Evolutionary conservation across 1,140 invertebrate species (phyloP).

Genomic region (Drosophila dunni): DNA sequence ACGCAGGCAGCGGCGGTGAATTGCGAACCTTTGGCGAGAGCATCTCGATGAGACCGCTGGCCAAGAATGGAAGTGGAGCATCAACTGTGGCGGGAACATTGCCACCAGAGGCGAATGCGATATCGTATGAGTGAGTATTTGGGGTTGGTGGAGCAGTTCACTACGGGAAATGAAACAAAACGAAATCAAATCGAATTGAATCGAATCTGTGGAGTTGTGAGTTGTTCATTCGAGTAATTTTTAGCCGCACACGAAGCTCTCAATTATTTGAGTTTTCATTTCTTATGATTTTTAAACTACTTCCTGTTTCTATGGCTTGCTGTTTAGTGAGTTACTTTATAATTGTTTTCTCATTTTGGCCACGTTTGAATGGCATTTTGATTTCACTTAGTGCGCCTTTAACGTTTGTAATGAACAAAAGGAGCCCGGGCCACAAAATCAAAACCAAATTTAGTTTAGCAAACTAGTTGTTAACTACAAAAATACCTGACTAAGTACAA

Average conservation of each 20-base stretch:
- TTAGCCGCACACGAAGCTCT: conserved; percentile 34
- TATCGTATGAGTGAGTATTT: conserved; percentile 80
- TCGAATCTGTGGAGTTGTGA: not conserved
- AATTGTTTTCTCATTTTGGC: conserved; percentile 46
- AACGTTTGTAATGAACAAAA: conserved; percentile 83
- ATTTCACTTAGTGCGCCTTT: conserved; percentile 69
- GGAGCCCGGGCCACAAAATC: conserved; percentile 61
- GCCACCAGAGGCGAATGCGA: conserved; percentile 74
- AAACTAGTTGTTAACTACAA: conserved; percentile 50
- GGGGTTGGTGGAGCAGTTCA: not conserved
- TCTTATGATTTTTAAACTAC: conserved; percentile 30
- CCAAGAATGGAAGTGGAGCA: conserved; percentile 78
- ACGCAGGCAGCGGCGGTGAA: conserved; percentile 79
- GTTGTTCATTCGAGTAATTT: conserved; percentile 9
- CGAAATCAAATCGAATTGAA: not conserved
- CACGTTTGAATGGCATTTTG: conserved; percentile 65
- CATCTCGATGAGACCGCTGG: conserved; percentile 91
- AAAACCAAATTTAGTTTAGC: conserved; percentile 56
- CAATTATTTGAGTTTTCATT: conserved; percentile 25
- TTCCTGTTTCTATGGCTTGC: conserved; percentile 73
- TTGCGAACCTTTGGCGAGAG: conserved; percentile 87
- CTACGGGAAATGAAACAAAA: not conserved
- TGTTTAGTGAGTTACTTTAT: conserved; percentile 75
- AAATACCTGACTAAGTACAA: conserved; percentile 17
- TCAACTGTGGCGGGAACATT: conserved; percentile 56